Evolutionary conservation across 1,140 invertebrate species (phyloP).

Genomic region (Cydia amplana): DNA sequence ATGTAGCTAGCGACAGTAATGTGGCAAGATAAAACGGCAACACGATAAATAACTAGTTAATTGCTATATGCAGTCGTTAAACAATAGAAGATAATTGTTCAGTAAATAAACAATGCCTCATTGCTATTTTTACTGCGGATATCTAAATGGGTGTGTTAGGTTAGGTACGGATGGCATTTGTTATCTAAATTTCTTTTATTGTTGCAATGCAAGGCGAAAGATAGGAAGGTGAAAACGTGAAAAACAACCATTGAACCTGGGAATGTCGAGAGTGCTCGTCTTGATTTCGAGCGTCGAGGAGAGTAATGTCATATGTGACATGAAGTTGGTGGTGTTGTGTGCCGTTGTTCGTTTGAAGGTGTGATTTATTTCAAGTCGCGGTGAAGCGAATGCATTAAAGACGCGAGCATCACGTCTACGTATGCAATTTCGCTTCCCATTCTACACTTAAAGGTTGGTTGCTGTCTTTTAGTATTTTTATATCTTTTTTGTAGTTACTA

Average conservation of each 20-base stretch:
- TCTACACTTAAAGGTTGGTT: constrained; percentile 2
- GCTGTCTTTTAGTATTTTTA: constrained; percentile 6
- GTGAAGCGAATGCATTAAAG: constrained; percentile 24
- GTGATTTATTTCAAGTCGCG: constrained; percentile 12
- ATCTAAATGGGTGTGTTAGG: constrained; percentile 6
- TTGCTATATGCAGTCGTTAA: constrained; percentile 24
- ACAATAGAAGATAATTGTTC: constrained; percentile 28
- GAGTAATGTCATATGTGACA: not conserved
- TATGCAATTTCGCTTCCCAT: constrained; percentile 28
- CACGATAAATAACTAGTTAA: constrained; percentile 49
- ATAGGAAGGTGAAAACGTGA: not conserved
- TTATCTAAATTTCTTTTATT: not conserved
- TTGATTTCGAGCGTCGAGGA: not conserved
- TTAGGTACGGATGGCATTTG: not conserved
- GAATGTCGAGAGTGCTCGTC: constrained; percentile 1
- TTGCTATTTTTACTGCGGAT: constrained; percentile 7
- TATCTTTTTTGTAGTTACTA: constrained; percentile 1
- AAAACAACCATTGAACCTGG: constrained; percentile 19
- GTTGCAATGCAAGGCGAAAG: not conserved
- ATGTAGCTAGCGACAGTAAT: constrained; percentile 52
- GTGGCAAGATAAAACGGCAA: constrained; percentile 56
- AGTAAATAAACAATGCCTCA: constrained; percentile 29
- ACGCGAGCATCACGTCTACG: constrained; percentile 11
- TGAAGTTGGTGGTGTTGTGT: not conserved
- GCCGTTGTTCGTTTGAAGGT: not conserved